phyloP scores from a whole-genome alignment of 1,140 invertebrate genomes.

The Bombus soroeensis region DNA sequence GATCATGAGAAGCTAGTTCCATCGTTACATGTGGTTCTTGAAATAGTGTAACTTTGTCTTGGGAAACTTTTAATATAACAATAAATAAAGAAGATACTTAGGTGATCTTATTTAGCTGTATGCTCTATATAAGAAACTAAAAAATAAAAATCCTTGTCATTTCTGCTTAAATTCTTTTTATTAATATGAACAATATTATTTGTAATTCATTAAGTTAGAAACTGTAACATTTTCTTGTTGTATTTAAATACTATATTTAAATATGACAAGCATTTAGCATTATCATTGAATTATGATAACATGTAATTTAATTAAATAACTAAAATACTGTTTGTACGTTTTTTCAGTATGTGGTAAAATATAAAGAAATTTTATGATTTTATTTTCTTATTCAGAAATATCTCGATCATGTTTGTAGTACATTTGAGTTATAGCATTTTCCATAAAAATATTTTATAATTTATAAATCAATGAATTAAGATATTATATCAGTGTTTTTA shows the following conservation, averaged over 20 bases:
- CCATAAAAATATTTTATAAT: neutral
- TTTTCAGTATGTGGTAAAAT: neutral
- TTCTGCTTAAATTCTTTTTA: neutral
- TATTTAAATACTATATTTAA: neutral
- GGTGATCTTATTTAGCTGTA: too few relatives aligned
- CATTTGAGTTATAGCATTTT: neutral
- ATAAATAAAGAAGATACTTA: too few relatives aligned
- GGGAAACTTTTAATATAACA: too few relatives aligned
- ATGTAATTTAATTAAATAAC: neutral
- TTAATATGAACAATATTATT: neutral
- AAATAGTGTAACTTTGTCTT: too few relatives aligned
- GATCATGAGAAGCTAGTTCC: too few relatives aligned
- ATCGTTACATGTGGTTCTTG: too few relatives aligned
- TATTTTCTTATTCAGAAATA: constrained; percentile 1
- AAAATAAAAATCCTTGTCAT: neutral
- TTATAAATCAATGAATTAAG: constrained; percentile 7
- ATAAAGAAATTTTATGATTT: neutral
- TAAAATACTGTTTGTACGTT: neutral
- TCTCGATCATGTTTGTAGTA: neutral
- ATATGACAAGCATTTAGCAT: neutral
- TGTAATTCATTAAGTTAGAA: neutral
- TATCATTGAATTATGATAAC: neutral
- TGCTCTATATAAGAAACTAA: neutral
- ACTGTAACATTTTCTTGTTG: neutral
- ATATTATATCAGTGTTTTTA: neutral